These are phyloP conservation scores for Anolis sagrei DNA, from an alignment of 2,113 vertebrate genomes.

Conservation along the genomic window DNA sequence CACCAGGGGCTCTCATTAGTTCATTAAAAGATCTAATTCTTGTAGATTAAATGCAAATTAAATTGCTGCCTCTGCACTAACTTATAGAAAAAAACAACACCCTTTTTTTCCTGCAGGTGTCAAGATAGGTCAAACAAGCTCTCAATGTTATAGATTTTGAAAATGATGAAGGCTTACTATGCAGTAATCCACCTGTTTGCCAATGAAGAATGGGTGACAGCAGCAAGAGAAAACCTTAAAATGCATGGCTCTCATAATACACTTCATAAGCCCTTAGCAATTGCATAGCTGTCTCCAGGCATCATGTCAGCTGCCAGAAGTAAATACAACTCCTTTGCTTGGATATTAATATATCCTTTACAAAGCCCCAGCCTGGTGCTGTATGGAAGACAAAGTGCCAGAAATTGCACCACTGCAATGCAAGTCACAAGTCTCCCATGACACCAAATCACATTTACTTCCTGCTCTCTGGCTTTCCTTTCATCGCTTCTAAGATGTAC, in stretches of 20 bases:
- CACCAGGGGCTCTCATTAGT: too few species aligned
- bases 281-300: neutral
- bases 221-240: neutral
- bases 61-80: neutral
- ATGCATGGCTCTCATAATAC: slow-evolving; percentile 1
- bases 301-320: neutral
- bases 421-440: neutral
- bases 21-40: neutral
- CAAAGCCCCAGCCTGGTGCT: neutral
- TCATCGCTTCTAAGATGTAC: neutral
- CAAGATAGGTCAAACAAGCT: neutral
- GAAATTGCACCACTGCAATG: neutral
- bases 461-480: neutral
- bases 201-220: neutral
- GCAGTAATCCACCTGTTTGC: slow-evolving; percentile 12
- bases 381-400: neutral
- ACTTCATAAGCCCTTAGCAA: neutral
- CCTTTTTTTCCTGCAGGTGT: neutral
- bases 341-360: neutral
- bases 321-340: neutral
- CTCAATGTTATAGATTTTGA: neutral
- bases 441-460: neutral
- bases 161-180: neutral
- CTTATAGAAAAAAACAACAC: neutral
- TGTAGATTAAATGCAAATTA: neutral